phyloP scores from a whole-genome alignment of 2,113 vertebrate genomes.

The Paracanthobrama guichenoti region DNA sequence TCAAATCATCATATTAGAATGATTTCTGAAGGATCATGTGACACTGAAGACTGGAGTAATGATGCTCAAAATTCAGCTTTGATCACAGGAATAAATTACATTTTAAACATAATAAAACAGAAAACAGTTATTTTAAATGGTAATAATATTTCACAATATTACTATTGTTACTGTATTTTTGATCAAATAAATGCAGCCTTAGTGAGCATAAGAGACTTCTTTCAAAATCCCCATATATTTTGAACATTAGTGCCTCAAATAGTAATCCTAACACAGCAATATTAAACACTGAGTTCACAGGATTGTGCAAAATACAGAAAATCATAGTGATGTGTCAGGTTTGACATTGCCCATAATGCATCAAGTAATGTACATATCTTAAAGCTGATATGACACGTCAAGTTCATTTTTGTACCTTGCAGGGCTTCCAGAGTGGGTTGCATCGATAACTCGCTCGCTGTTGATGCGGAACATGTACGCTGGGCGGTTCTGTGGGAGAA shows the following conservation, averaged over 20 bases:
- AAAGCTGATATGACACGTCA: not conserved
- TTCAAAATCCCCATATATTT: not conserved
- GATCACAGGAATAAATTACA: not conserved
- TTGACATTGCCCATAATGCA: not conserved
- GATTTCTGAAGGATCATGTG: not conserved
- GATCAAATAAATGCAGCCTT: not conserved
- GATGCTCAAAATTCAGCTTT: not conserved
- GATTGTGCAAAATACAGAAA: not conserved
- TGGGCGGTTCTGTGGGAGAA: conserved; percentile 81
- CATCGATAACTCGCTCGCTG: conserved; percentile 93
- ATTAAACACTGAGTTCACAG: not conserved
- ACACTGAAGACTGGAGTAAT: not conserved
- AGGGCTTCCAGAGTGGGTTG: conserved; percentile 87
- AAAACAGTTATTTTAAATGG: not conserved
- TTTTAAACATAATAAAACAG: not conserved
- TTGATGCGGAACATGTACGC: conserved; percentile 98
- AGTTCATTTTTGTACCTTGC: conserved; percentile 80
- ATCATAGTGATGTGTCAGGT: not conserved
- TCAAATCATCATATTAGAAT: too few relatives aligned
- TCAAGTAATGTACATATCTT: not conserved
- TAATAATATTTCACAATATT: not conserved
- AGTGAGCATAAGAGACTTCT: not conserved
- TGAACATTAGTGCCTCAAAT: not conserved
- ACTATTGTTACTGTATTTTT: not conserved
- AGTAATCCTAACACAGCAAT: not conserved